A percentile compares a stretch with the other conserved stretches of the same genome.
These are phyloP conservation scores for Clinocottus analis DNA, from an alignment of 2,113 vertebrate genomes.

Conservation along the genomic window DNA sequence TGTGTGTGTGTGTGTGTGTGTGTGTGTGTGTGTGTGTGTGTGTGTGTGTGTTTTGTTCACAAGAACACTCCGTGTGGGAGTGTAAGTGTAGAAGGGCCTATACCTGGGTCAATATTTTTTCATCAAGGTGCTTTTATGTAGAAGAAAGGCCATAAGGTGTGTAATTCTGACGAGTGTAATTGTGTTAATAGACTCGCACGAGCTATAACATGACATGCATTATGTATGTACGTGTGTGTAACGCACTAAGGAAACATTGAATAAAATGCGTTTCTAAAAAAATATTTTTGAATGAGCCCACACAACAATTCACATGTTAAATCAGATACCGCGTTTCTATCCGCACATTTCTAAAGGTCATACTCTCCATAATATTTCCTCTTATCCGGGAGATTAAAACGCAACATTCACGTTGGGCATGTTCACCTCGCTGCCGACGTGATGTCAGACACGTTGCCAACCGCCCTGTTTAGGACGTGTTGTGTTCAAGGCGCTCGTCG, in stretches of 20 bases:
- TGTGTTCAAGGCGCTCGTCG: slow-evolving; percentile 26
- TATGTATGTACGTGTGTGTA: too few species aligned
- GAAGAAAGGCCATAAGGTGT: background rate
- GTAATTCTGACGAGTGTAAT: background rate
- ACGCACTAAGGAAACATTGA: background rate
- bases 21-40: slow-evolving; percentile 11
- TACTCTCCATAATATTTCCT: background rate
- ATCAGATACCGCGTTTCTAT: background rate
- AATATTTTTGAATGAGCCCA: background rate
- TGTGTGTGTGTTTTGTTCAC: background rate
- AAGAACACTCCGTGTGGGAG: background rate
- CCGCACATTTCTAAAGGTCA: background rate
- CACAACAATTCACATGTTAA: background rate
- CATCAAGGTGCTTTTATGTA: background rate
- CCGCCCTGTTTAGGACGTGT: slow-evolving; percentile 52
- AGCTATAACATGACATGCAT: background rate
- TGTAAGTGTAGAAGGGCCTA: background rate
- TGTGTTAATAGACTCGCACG: background rate
- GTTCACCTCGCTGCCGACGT: slow-evolving; percentile 60
- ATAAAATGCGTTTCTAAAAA: background rate
- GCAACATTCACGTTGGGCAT: background rate
- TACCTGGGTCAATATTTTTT: background rate
- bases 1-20: background rate
- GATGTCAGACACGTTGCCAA: slow-evolving; percentile 68
- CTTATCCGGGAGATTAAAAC: background rate